Percentiles rank a stretch among this genome's conserved stretches.
Conservation (phyloP, 1,140 invertebrate species). For the Maniola jurtina region DNA sequence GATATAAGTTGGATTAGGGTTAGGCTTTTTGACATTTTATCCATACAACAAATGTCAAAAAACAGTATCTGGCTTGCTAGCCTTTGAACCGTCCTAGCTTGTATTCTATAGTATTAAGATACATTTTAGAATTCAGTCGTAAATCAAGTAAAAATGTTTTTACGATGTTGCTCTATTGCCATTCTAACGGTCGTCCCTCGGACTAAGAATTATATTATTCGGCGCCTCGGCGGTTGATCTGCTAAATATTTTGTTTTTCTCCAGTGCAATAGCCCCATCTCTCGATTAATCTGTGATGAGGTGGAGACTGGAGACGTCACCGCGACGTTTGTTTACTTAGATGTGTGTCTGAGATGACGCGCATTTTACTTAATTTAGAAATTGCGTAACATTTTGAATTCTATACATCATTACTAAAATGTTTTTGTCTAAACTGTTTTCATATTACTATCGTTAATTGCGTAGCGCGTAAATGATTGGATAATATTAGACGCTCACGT, state of each 20-base stretch:
- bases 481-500: not conserved
- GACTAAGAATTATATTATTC: constrained; percentile 8
- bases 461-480: not conserved
- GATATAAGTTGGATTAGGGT: too few species aligned
- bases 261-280: constrained; percentile 20
- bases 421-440: constrained; percentile 7
- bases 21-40: too few species aligned
- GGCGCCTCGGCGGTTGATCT: constrained; percentile 4
- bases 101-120: too few species aligned
- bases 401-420: not conserved
- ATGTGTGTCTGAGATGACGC: constrained; percentile 12
- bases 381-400: constrained; percentile 5
- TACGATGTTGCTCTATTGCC: not conserved
- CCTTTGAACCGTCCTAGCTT: too few species aligned
- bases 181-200: not conserved
- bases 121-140: not conserved
- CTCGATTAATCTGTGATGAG: constrained; percentile 1
- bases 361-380: constrained; percentile 10
- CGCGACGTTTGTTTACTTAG: constrained; percentile 26
- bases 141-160: not conserved
- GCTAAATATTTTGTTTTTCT: constrained; percentile 24
- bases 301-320: not conserved
- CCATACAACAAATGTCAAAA: too few species aligned
- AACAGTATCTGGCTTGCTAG: too few species aligned
- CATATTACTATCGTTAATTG: not conserved